Evolutionary conservation across 1,140 invertebrate genomes (phyloP).

Genomic region (Heliconius hermathena): DNA sequence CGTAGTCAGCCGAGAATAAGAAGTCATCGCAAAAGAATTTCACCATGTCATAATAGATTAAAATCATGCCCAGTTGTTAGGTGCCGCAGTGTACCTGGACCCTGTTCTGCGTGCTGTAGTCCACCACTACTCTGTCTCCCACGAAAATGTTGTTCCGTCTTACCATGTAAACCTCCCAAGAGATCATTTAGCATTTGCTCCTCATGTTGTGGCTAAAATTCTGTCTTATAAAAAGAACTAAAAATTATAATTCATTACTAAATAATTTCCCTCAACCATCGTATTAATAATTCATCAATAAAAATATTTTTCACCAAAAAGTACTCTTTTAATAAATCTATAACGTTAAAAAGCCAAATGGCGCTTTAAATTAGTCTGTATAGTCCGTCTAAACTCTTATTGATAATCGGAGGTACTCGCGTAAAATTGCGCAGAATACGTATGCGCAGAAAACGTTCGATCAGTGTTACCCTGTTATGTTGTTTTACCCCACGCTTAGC

Average conservation of each 20-base stretch:
- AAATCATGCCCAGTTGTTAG: constrained; percentile 58
- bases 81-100: constrained; percentile 57
- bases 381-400: too few relatives aligned
- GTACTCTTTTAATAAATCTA: background rate
- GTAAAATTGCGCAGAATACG: too few relatives aligned
- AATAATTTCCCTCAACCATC: background rate
- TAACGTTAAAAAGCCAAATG: too few relatives aligned
- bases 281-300: background rate
- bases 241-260: background rate
- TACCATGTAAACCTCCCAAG: constrained; percentile 44
- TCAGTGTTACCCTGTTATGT: too few relatives aligned
- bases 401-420: too few relatives aligned
- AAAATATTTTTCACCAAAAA: background rate
- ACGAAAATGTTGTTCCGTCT: constrained; percentile 53
- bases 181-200: background rate
- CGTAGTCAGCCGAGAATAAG: constrained; percentile 62
- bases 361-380: too few relatives aligned
- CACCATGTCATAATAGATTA: constrained; percentile 62
- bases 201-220: constrained; percentile 7
- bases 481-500: too few relatives aligned
- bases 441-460: too few relatives aligned
- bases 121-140: constrained; percentile 44
- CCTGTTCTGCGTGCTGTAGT: constrained; percentile 45
- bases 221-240: background rate
- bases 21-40: constrained; percentile 54